These are phyloP conservation scores for Palythoa heliodiscus DNA, from an alignment of 92 coral and sea anemone genomes.

Conservation along the genomic window DNA sequence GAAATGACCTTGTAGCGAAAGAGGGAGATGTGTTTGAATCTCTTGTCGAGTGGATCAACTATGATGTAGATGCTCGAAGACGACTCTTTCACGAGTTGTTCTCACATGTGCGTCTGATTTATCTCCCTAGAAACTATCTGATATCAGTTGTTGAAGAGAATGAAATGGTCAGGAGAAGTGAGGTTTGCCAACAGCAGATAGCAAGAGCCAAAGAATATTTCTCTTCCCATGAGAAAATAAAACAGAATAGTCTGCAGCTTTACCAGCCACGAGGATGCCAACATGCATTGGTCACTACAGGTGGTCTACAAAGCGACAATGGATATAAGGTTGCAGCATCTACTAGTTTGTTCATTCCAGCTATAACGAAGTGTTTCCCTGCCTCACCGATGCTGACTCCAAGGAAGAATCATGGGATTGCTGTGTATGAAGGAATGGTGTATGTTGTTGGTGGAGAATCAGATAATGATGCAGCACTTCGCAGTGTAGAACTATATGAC, in stretches of 20 bases:
- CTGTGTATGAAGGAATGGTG: slow-evolving; percentile 66
- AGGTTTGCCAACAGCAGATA: slow-evolving; percentile 55
- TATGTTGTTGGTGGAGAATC: slow-evolving; percentile 79
- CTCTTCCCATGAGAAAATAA: slow-evolving; percentile 48
- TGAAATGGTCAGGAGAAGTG: slow-evolving; percentile 64
- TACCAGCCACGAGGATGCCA: slow-evolving; percentile 76
- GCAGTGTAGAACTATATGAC: slow-evolving; percentile 80
- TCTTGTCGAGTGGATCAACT: slow-evolving; percentile 76
- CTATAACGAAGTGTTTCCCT: slow-evolving; percentile 55
- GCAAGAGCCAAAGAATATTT: slow-evolving; percentile 67
- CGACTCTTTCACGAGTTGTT: slow-evolving; percentile 76
- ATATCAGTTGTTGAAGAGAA: slow-evolving; percentile 69
- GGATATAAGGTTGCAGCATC: slow-evolving; percentile 63
- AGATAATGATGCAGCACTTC: slow-evolving; percentile 64
- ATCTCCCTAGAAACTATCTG: slow-evolving; percentile 79
- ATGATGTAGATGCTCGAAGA: slow-evolving; percentile 62
- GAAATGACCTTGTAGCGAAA: slow-evolving; percentile 91
- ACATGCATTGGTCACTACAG: slow-evolving; percentile 65
- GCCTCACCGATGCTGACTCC: slow-evolving; percentile 70
- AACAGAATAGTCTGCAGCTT: slow-evolving; percentile 19
- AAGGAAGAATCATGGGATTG: slow-evolving; percentile 78
- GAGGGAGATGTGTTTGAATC: slow-evolving; percentile 89
- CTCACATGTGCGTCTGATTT: slow-evolving; percentile 67
- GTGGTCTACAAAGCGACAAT: slow-evolving; percentile 69
- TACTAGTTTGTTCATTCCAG: slow-evolving; percentile 67